Evolutionary conservation across 2,113 vertebrate genomes (phyloP), one percentile per base, ranked within the genome.

Genomic region (Notiomystis cincta): DNA sequence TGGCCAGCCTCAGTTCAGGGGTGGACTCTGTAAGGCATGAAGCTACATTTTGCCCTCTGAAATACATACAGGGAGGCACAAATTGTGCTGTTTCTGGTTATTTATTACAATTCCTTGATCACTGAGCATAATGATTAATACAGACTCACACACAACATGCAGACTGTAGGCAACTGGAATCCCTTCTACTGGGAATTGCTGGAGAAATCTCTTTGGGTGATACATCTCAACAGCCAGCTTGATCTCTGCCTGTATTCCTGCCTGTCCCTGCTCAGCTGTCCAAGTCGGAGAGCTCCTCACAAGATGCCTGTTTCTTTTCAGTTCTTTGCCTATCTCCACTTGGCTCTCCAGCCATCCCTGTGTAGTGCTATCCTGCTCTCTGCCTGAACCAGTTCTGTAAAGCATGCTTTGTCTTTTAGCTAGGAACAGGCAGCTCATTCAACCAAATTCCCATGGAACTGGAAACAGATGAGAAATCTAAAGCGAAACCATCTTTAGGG

Each of bases 31-130:
- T 37, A 65, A 94, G 84, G 71, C 50, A 37, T 18, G 60, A 91
- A 54, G 67, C 42, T 90, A n/a, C 53, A 37, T 82, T 90, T 75
- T 82, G 18, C 37, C 42, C 37, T 75, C 61, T 65, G 70, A 71
- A 91, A 72, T 33, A 61, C 31, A 42, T 81, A 38, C 5, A 72
- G 67, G 19, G 35, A 85, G 53, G 15, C 44, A 69, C 20, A 83
- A 51, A 23, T 38, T 6, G 3, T 61, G 45, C 50, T 81, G 47
- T 30, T 86, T 92, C 69, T 67, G 25, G 61, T 91, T 96, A 81
- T 94, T 93, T 88, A 79, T 93, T 97, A 79, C 61, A 93, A 48
- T 83, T 85, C 60, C 40, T 70, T 67, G 45, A 62, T 78, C n/a
- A 45, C 4, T 45, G 48, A 69, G 17, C 70, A 60, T 85, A 95